These are phyloP conservation scores for Siniperca scherzeri DNA, from an alignment of 2,797 vertebrate genomes.

Conservation along the genomic window DNA sequence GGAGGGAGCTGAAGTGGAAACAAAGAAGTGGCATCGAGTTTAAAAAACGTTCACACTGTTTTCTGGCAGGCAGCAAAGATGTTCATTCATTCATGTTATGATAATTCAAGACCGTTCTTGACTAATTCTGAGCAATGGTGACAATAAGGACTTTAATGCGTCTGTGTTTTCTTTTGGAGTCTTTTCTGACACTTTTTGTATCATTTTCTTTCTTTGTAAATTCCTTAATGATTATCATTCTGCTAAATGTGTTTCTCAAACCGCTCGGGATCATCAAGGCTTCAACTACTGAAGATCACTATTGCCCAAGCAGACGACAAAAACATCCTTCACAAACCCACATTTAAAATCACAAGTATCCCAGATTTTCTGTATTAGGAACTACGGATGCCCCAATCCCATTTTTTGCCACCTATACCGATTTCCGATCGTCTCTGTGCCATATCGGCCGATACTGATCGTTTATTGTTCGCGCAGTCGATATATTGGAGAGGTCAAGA, in stretches of 20 bases:
- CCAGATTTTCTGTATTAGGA: background rate
- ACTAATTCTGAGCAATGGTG: background rate
- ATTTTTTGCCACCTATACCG: too few species aligned
- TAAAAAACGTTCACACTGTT: constrained; percentile 1
- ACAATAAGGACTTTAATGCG: constrained; percentile 16
- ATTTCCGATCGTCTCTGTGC: too few species aligned
- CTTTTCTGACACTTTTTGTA: background rate
- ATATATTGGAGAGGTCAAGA: too few species aligned
- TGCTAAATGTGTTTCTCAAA: background rate
- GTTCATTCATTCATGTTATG: constrained; percentile 27
- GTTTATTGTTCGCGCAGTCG: too few species aligned
- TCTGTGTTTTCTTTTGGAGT: background rate
- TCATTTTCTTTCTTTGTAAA: background rate
- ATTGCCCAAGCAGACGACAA: too few species aligned
- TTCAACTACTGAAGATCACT: background rate
- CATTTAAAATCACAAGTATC: constrained; percentile 1
- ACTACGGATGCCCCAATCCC: too few species aligned
- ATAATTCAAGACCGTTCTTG: constrained; percentile 28
- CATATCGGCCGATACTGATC: too few species aligned
- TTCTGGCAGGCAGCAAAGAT: constrained; percentile 16
- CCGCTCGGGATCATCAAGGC: background rate
- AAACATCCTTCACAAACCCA: background rate
- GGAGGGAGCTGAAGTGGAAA: constrained; percentile 15
- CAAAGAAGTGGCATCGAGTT: constrained; percentile 5
- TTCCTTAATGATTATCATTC: background rate